These are phyloP conservation scores for Ditylenchus weischeri DNA, from an alignment of 2,888 invertebrate species.

Conservation along the genomic window DNA sequence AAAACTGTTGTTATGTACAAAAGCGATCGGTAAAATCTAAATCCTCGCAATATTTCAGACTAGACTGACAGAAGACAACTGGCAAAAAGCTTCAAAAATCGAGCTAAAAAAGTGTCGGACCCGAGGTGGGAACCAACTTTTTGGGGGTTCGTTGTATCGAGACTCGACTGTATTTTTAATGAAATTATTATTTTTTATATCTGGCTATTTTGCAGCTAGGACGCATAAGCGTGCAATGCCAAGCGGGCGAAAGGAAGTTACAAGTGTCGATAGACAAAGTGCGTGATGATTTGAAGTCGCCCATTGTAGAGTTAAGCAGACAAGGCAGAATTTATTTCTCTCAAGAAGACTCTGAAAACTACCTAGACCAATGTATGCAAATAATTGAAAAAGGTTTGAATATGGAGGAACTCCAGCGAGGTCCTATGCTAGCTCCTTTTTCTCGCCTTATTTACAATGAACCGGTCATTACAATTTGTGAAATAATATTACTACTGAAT, in stretches of 20 bases:
- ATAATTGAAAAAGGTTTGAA: slow-evolving; percentile 24
- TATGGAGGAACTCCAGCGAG: slow-evolving; percentile 30
- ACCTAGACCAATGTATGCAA: slow-evolving; percentile 20
- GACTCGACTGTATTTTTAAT: too few relatives aligned
- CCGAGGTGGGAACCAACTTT: too few relatives aligned
- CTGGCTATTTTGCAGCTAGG: slow-evolving; percentile 4
- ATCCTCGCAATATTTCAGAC: too few relatives aligned
- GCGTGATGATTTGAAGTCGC: slow-evolving; percentile 37
- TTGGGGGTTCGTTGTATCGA: too few relatives aligned
- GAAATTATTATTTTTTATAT: too few relatives aligned
- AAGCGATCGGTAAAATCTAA: too few relatives aligned
- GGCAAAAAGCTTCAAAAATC: too few relatives aligned
- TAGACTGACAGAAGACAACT: too few relatives aligned
- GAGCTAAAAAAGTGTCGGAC: too few relatives aligned
- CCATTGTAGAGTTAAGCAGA: slow-evolving; percentile 27
- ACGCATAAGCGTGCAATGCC: slow-evolving; percentile 32
- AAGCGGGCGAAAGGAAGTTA: slow-evolving; percentile 28
- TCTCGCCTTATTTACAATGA: background rate
- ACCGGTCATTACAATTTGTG: too few relatives aligned
- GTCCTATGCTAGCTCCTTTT: slow-evolving; percentile 24
- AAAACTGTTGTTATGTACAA: too few relatives aligned
- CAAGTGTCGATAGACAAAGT: slow-evolving; percentile 31
- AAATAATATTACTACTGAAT: background rate
- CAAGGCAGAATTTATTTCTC: slow-evolving; percentile 28
- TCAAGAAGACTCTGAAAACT: slow-evolving; percentile 28